Percentiles rank a stretch among this genome's conserved stretches.
Conservation (phyloP, 1,140 invertebrate genomes). For the Aphidius ervi region DNA sequence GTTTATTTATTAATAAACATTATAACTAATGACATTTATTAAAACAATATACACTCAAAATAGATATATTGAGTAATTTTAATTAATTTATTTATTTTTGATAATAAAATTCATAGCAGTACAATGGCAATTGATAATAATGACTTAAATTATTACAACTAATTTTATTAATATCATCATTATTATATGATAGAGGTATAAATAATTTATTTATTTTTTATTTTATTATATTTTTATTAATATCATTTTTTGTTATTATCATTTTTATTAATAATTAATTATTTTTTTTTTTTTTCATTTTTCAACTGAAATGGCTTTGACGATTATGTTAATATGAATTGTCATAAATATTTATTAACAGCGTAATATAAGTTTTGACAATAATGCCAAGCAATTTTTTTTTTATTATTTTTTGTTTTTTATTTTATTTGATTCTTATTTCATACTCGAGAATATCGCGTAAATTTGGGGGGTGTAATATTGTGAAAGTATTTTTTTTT, state of each 20-base stretch:
- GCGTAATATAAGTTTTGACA: neutral
- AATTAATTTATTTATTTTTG: constrained; percentile 9
- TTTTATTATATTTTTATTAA: neutral
- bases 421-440: constrained; percentile 1
- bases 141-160: constrained; percentile 24
- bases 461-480: neutral
- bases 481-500: neutral
- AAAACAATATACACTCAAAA: constrained; percentile 51
- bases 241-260: neutral
- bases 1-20: constrained; percentile 9
- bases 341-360: constrained; percentile 11
- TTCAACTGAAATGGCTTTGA: constrained; percentile 4
- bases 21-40: constrained; percentile 53
- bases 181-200: constrained; percentile 37
- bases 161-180: constrained; percentile 21
- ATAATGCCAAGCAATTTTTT: neutral
- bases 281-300: constrained; percentile 2
- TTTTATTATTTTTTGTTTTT: neutral
- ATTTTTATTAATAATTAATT: neutral
- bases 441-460: neutral
- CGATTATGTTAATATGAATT: neutral
- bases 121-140: constrained; percentile 39
- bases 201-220: constrained; percentile 42
- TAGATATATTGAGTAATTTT: constrained; percentile 51
- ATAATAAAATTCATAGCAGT: constrained; percentile 24